Conservation (phyloP, 64 coral and sea anemone species). For the Montipora efflorescens region DNA sequence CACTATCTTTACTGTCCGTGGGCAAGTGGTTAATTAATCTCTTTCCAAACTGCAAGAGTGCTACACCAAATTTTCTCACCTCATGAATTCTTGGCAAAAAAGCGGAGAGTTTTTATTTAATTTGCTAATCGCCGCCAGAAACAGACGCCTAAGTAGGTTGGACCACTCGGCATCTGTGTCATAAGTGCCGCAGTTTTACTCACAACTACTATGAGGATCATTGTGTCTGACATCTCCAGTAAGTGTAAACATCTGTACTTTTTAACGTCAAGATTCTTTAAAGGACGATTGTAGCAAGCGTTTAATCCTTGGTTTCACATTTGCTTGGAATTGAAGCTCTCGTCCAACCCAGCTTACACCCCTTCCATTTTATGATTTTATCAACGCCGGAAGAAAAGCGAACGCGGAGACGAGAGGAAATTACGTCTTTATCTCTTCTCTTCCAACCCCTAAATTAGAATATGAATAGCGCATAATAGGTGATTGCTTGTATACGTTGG, state of each 20-base stretch:
- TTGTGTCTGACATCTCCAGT: not conserved
- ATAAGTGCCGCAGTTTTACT: not conserved
- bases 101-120: not conserved
- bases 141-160: not conserved
- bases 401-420: not conserved
- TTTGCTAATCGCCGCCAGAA: not conserved
- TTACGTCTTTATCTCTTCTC: constrained; percentile 25
- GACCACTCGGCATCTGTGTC: not conserved
- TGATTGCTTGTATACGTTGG: constrained; percentile 84
- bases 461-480: constrained; percentile 79
- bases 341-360: not conserved
- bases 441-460: constrained; percentile 80
- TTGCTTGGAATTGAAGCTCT: not conserved
- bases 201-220: not conserved
- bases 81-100: not conserved
- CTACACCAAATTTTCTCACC: not conserved
- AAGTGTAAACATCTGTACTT: not conserved
- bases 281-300: not conserved
- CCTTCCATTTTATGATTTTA: no score
- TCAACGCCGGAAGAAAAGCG: no score
- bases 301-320: not conserved
- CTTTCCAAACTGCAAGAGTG: not conserved
- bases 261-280: not conserved
- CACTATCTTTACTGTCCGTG: constrained; percentile 15
- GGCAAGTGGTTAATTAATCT: not conserved